Evolutionary conservation across 2,888 invertebrate genomes (phyloP), one percentile per base, ranked within the genome.

Genomic region (Pilophorus perplexus): DNA sequence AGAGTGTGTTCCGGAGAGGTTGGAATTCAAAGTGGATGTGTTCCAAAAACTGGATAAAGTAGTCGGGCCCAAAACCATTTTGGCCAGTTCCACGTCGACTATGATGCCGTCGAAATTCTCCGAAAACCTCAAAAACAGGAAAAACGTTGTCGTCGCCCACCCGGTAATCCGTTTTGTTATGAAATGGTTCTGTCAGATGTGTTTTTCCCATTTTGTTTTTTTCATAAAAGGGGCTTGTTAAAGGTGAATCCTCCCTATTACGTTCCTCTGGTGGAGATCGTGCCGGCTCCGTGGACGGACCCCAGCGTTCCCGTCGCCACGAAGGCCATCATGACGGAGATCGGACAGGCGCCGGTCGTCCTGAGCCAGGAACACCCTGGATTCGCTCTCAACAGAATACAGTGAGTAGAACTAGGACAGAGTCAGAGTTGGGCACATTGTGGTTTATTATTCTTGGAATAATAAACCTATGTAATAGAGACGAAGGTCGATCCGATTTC

Each of bases 181-280:
- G n/a, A n/a, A n/a, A n/a, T n/a, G n/a, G n/a, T n/a, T n/a, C n/a
- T n/a, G n/a, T n/a, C n/a, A n/a, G n/a, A n/a, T n/a, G n/a, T n/a
- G n/a, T n/a, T n/a, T n/a, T n/a, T n/a, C n/a, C n/a, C n/a, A n/a
- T n/a, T n/a, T n/a, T n/a, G n/a, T n/a, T n/a, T n/a, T n/a, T n/a
- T n/a, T n/a, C n/a, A n/a, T n/a, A n/a, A n/a, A n/a, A n/a, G n/a
- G n/a, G n/a, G n/a, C 18, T n/a, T 25, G 37, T 67, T 72, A 0
- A 67, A 84, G 78, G 92, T 95, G 1, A 97, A 97, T 77, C 97
- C 97, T 3, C 97, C 97, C 0, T 96, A 96, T 77, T 96, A 93
- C 76, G 92, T 95, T 22, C 94, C 95, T 0, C 79, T 97, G 46
- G 93, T 95, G 0, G 97, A 98, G 80, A 82, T 98, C 12, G 91